These are phyloP conservation scores for Homarus americanus DNA, from an alignment of 1,140 invertebrate species.

Conservation along the genomic window DNA sequence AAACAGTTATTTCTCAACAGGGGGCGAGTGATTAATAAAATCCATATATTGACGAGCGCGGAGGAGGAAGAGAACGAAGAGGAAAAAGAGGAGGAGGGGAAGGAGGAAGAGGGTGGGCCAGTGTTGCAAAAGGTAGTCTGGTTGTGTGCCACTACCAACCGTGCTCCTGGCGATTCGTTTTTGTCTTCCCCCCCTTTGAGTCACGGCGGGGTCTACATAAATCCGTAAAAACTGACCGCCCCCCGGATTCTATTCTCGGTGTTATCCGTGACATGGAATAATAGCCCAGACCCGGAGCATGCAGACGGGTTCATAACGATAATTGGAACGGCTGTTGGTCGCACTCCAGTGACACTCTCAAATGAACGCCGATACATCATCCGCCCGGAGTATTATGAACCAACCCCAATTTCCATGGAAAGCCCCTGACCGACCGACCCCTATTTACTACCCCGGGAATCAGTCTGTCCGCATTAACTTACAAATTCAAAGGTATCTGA, in stretches of 20 bases:
- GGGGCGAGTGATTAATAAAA: slow-evolving; percentile 50
- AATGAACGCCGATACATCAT: slow-evolving; percentile 46
- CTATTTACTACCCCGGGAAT: neutral
- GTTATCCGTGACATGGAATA: slow-evolving; percentile 26
- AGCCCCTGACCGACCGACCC: neutral
- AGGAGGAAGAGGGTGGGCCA: neutral
- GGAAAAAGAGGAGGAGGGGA: neutral
- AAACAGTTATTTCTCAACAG: slow-evolving; percentile 18
- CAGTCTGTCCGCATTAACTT: neutral
- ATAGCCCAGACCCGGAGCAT: neutral
- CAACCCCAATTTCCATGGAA: slow-evolving; percentile 25
- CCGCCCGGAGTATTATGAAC: slow-evolving; percentile 14
- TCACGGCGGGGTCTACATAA: neutral
- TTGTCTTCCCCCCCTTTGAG: neutral
- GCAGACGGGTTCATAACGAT: slow-evolving; percentile 9
- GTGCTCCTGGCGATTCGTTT: slow-evolving; percentile 14
- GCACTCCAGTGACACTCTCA: slow-evolving; percentile 41
- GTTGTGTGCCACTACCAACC: neutral
- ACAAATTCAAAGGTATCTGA: no score
- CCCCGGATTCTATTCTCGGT: neutral
- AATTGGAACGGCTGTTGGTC: slow-evolving; percentile 21
- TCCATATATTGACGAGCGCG: slow-evolving; percentile 46
- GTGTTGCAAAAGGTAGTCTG: neutral
- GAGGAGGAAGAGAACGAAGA: neutral
- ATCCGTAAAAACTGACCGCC: slow-evolving; percentile 6